Conservation (phyloP, 2,888 invertebrate genomes). For the Andrena marginata region DNA sequence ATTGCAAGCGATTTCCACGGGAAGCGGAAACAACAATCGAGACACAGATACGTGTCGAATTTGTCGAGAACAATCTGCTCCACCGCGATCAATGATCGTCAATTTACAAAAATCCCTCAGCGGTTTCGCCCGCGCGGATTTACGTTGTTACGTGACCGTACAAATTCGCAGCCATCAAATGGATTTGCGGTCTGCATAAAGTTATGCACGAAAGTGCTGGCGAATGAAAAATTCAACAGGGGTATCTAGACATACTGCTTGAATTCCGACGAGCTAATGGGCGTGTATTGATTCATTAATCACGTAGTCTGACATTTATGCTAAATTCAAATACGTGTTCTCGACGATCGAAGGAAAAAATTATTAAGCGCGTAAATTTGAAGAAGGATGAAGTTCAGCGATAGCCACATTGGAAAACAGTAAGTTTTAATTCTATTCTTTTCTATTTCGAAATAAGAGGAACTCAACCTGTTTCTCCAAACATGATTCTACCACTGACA, state of each 20-base stretch:
- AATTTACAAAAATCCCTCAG: slow-evolving; percentile 81
- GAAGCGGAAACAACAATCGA: slow-evolving; percentile 53
- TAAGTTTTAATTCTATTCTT: too few species aligned
- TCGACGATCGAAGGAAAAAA: neutral
- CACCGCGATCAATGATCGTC: slow-evolving; percentile 79
- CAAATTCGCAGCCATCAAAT: slow-evolving; percentile 45
- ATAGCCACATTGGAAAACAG: neutral
- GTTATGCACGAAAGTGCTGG: slow-evolving; percentile 39
- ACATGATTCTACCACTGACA: too few species aligned
- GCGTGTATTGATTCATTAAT: slow-evolving; percentile 34
- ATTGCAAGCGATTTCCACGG: slow-evolving; percentile 46
- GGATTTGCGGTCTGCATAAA: slow-evolving; percentile 67
- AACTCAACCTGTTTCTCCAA: too few species aligned
- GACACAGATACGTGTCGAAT: slow-evolving; percentile 37
- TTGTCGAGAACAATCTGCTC: slow-evolving; percentile 74
- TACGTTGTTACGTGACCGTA: slow-evolving; percentile 49
- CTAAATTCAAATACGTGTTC: neutral
- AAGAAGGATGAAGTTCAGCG: neutral
- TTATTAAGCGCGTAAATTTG: neutral
- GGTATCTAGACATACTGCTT: neutral
- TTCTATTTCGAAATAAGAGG: too few species aligned
- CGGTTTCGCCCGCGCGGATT: slow-evolving; percentile 67
- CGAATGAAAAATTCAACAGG: slow-evolving; percentile 26
- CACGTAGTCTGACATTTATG: neutral
- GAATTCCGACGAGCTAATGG: slow-evolving; percentile 18